A percentile compares a stretch with the other conserved stretches of the same genome.
These are phyloP conservation scores for Helarctos malayanus DNA, from an alignment of 2,797 vertebrate species.

Conservation along the genomic window DNA sequence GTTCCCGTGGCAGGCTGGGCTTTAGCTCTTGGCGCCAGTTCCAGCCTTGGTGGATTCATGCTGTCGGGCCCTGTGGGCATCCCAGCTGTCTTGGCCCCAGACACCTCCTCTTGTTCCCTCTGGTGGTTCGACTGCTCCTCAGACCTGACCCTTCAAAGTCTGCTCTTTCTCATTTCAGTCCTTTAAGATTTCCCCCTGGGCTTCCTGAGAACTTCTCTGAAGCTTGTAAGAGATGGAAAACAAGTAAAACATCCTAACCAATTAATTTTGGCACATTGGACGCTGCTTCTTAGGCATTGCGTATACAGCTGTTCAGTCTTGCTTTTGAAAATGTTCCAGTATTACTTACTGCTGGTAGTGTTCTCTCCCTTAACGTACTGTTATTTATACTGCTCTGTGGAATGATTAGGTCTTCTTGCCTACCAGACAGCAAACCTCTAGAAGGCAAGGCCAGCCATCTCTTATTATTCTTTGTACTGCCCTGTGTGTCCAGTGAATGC, in stretches of 20 bases:
- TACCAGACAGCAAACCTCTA: neutral
- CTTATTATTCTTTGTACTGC: neutral
- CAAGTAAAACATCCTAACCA: neutral
- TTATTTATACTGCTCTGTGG: neutral
- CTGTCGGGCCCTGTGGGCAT: neutral
- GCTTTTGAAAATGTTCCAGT: neutral
- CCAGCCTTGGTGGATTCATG: neutral
- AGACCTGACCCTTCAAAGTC: neutral
- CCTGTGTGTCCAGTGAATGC: neutral
- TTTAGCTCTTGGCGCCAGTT: neutral
- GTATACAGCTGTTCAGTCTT: neutral
- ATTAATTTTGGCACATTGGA: neutral
- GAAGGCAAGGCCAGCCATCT: neutral
- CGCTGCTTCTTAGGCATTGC: neutral
- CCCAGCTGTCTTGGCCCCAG: neutral
- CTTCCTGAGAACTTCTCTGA: neutral
- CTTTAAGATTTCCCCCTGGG: neutral
- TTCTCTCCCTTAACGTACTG: neutral
- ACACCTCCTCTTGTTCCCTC: neutral
- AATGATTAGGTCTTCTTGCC: neutral
- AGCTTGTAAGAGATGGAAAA: neutral
- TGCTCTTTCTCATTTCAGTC: neutral
- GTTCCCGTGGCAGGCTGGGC: neutral
- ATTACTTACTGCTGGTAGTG: neutral
- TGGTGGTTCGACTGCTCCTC: neutral